phyloP scores from a whole-genome alignment of 2,888 invertebrate species.

The Harpalus rufipes region DNA sequence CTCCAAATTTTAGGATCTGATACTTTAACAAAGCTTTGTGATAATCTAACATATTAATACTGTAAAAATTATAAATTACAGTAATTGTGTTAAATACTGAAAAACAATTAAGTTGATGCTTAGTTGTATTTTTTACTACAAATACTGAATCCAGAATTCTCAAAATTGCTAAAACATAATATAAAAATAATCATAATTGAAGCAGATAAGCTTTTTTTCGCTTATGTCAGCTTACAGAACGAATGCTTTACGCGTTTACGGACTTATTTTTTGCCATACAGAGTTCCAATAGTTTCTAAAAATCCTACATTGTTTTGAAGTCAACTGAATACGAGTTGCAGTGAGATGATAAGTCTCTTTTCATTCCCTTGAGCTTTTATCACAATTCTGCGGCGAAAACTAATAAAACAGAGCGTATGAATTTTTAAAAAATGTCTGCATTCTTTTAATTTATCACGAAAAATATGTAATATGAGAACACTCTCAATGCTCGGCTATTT shows the following conservation, averaged over 20 bases:
- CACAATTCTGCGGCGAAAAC: constrained; percentile 32
- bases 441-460: constrained; percentile 54
- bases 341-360: constrained; percentile 43
- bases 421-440: constrained; percentile 35
- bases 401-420: constrained; percentile 35
- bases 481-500: constrained; percentile 7
- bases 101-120: no score
- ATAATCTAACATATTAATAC: no score
- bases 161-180: no score
- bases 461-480: constrained; percentile 49
- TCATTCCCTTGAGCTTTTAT: constrained; percentile 51
- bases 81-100: no score
- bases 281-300: constrained; percentile 26
- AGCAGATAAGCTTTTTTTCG: no score
- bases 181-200: no score
- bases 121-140: no score
- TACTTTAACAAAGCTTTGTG: no score
- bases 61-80: no score
- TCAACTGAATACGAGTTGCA: constrained; percentile 13
- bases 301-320: constrained; percentile 40
- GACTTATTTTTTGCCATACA: constrained; percentile 25
- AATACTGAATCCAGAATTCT: no score
- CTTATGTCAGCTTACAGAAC: not conserved
- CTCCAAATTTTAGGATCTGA: no score
- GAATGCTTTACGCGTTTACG: constrained; percentile 1